Conservation (phyloP, 1,140 invertebrate species). For the Globodera ellingtonae region DNA sequence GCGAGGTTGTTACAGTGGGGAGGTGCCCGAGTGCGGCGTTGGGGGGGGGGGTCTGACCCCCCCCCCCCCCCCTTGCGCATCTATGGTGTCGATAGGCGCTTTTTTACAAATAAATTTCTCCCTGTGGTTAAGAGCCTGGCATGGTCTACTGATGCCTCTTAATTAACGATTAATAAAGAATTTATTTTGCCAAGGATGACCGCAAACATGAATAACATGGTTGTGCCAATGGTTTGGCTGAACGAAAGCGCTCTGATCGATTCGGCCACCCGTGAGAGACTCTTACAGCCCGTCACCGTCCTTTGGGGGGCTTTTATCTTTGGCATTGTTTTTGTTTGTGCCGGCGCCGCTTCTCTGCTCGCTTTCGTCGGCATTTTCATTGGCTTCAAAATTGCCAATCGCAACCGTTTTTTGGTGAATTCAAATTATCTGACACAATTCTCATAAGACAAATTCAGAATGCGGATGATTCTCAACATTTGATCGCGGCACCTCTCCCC, state of each 20-base stretch:
- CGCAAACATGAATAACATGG: slow-evolving; percentile 29
- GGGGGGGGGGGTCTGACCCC: too few relatives aligned
- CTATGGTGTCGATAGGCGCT: too few relatives aligned
- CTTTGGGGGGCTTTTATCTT: neutral
- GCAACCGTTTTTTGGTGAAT: neutral
- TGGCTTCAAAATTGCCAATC: neutral
- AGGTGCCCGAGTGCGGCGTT: too few relatives aligned
- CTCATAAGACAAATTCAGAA: too few relatives aligned
- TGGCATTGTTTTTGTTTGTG: slow-evolving; percentile 14
- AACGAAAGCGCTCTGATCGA: slow-evolving; percentile 51
- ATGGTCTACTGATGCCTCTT: too few relatives aligned
- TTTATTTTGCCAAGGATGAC: slow-evolving; percentile 10
- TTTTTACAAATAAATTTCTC: too few relatives aligned
- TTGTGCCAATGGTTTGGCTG: slow-evolving; percentile 55
- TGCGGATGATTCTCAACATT: neutral
- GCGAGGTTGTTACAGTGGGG: too few relatives aligned
- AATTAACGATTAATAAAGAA: too few relatives aligned
- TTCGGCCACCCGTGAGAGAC: slow-evolving; percentile 35
- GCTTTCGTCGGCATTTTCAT: slow-evolving; percentile 1
- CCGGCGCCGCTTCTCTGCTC: slow-evolving; percentile 9
- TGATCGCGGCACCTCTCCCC: neutral
- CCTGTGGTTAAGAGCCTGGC: too few relatives aligned
- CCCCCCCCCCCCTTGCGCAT: too few relatives aligned
- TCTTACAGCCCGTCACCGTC: slow-evolving; percentile 10
- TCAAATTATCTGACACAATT: neutral